Base-by-base conservation (phyloP, 2,888 invertebrate genomes). In the Pyralis farinalis region DNA sequence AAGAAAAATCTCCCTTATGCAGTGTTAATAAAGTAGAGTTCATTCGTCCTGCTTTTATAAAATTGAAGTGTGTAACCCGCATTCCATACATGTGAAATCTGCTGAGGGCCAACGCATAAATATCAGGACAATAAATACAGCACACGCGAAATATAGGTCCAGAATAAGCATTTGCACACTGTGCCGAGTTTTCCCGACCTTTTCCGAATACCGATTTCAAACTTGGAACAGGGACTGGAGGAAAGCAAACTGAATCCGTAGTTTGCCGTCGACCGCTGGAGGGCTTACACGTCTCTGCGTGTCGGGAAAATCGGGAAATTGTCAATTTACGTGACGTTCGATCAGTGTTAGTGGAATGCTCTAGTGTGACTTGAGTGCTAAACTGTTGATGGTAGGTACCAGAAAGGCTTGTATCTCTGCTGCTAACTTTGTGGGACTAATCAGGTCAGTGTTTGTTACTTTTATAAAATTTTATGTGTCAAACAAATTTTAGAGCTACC, bases 301-400 rank as follows among this genome's bases (percentile, higher is more conserved):
- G 27, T 30, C 21, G 37, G 33, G 12, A 20, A 31, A 41, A 36
- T 12, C 34, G 10, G 9, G 7, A 34, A 35, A 31, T 25, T 9
- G n/a, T 11, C 6, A 12, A 22, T 25, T 46, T 41, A 55, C 58
- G 45, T 52, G 47, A 45, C 49, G n/a, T 54, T 56, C 56, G 59
- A 57, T 49, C 53, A 56, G 67, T 55, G 59, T 59, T 48, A 62
- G 70, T 75, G 71, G 53, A 56, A 67, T 72, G 59, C 47, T 55
- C 53, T 58, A 62, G 66, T 71, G 71, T 55, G 56, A 42, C 56
- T 63, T 51, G 40, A 50, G 64, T 65, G 40, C 62, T 56, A 22
- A 51, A 56, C 58, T 59, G 47, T 54, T 49, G 44, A 36, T 40
- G 40, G 45, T 42, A 45, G 40, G 45, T 42, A 45, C 46, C 46